These are phyloP conservation scores for Microplitis mediator DNA, from an alignment of 1,140 invertebrate species.

Conservation along the genomic window DNA sequence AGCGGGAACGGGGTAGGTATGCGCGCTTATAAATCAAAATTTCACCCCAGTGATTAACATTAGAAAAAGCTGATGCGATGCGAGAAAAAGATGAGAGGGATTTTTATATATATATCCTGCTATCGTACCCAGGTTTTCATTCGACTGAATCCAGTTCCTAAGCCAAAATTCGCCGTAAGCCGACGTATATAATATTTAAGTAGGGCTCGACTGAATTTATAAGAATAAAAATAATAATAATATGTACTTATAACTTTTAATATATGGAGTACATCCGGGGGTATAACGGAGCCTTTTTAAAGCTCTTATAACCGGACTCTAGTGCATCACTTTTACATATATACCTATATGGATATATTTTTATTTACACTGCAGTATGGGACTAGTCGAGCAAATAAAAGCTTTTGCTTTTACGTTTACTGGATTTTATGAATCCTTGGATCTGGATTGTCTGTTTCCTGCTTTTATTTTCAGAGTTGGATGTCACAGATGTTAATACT, in stretches of 20 bases:
- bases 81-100: not conserved
- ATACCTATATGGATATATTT: no score
- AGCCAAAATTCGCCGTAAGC: no score
- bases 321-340: no score
- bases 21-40: constrained; percentile 33
- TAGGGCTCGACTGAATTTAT: constrained; percentile 51
- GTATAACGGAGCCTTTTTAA: not conserved
- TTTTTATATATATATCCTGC: not conserved
- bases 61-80: constrained; percentile 17
- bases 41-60: constrained; percentile 34
- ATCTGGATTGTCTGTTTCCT: no score
- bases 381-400: no score
- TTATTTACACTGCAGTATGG: no score
- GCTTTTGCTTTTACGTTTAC: no score
- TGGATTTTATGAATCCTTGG: no score
- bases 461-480: no score
- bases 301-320: no score
- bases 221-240: constrained; percentile 47
- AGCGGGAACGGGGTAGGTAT: constrained; percentile 1
- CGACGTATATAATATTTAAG: constrained; percentile 36
- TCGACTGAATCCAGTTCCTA: not conserved
- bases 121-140: not conserved
- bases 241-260: not conserved
- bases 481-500: no score
- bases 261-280: not conserved